Evolutionary conservation across 2,113 vertebrate species (phyloP).

Genomic region (Taurulus bubalis): DNA sequence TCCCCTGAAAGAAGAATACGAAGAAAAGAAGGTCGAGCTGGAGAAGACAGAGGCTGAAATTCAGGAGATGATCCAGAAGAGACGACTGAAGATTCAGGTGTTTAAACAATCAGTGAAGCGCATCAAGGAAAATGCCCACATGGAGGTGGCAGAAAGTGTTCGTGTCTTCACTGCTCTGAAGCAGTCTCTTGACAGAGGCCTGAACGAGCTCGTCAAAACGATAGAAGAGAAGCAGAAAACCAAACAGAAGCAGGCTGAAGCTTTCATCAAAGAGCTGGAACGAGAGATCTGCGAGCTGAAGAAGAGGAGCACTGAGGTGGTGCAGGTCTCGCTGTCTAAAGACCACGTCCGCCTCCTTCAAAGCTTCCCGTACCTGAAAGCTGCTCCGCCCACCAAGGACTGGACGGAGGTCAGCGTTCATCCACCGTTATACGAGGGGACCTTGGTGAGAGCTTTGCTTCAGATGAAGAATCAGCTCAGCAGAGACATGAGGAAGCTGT

Average conservation of each 20-base stretch:
- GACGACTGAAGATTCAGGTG: slow-evolving; percentile 30
- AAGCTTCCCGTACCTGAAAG: neutral
- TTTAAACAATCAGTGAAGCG: neutral
- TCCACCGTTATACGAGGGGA: slow-evolving; percentile 7
- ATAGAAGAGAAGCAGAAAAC: neutral
- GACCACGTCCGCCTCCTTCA: slow-evolving; percentile 20
- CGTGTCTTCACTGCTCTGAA: slow-evolving; percentile 20
- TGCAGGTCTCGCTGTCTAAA: slow-evolving; percentile 3
- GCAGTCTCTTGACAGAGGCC: neutral
- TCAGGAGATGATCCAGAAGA: neutral
- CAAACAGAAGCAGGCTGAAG: neutral
- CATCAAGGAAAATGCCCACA: slow-evolving; percentile 13
- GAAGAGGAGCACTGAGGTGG: slow-evolving; percentile 12
- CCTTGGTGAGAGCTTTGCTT: slow-evolving; percentile 7
- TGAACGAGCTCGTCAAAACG: neutral
- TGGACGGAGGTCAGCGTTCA: neutral
- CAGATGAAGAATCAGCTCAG: slow-evolving; percentile 28
- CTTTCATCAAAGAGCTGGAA: slow-evolving; percentile 14
- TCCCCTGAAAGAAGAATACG: slow-evolving; percentile 13
- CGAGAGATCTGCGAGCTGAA: slow-evolving; percentile 18
- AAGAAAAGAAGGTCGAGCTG: neutral
- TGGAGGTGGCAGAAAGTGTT: slow-evolving; percentile 20
- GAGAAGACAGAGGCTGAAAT: neutral
- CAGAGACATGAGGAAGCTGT: neutral
- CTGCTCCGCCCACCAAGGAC: slow-evolving; percentile 14